Evolutionary conservation across 2,797 vertebrate species (phyloP).

Genomic region (Sandelia bainsii): DNA sequence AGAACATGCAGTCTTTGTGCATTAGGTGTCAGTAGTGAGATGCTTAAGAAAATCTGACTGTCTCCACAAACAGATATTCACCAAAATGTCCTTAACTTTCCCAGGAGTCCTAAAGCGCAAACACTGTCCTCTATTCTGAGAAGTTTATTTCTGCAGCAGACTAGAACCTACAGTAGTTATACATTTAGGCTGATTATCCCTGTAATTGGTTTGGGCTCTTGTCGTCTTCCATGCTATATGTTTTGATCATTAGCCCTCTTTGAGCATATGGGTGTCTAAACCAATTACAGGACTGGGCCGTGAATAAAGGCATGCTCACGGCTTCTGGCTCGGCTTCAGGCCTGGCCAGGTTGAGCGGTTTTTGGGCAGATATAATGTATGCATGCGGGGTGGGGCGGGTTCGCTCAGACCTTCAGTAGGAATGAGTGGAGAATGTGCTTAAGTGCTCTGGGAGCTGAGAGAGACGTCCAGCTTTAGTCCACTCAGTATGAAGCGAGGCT

Average conservation of each 20-base stretch:
- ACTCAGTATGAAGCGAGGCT: constrained; percentile 4
- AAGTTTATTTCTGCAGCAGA: constrained; percentile 15
- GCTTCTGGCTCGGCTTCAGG: constrained; percentile 43
- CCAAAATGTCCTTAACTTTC: constrained; percentile 32
- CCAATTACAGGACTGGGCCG: constrained; percentile 41
- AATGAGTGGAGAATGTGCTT: constrained; percentile 18
- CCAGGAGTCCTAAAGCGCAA: constrained; percentile 13
- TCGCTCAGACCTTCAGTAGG: constrained; percentile 19
- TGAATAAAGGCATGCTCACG: constrained; percentile 56
- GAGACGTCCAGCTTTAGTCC: constrained; percentile 16
- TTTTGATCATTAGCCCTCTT: constrained; percentile 62
- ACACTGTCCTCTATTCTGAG: constrained; percentile 12
- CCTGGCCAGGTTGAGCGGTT: constrained; percentile 41
- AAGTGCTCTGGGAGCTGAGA: constrained; percentile 33
- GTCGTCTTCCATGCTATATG: constrained; percentile 50
- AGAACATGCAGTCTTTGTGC: constrained; percentile 57
- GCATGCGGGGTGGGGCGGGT: not conserved
- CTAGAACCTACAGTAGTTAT: not conserved
- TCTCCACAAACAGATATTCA: constrained; percentile 29
- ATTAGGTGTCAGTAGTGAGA: constrained; percentile 82
- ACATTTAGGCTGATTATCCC: constrained; percentile 14
- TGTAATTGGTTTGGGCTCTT: constrained; percentile 58
- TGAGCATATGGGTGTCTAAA: constrained; percentile 66
- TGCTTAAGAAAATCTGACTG: constrained; percentile 31
- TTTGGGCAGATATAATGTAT: constrained; percentile 38